These are phyloP conservation scores for Heteromyza rotundicornis DNA, from an alignment of 2,888 invertebrate species.

Conservation along the genomic window DNA sequence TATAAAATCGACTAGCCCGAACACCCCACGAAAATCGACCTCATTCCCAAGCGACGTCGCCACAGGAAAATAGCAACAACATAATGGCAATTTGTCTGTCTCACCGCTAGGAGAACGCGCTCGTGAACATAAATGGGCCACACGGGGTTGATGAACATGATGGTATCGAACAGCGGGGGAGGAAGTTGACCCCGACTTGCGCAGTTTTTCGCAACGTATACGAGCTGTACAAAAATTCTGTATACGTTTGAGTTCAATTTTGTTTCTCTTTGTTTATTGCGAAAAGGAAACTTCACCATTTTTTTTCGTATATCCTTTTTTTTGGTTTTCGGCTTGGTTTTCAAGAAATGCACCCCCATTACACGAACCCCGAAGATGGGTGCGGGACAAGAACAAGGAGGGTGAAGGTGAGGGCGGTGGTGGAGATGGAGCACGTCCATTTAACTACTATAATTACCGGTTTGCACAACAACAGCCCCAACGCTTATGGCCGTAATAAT, in stretches of 20 bases:
- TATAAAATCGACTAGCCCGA: background rate
- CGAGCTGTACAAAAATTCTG: conserved; percentile 21
- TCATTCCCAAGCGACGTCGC: no score
- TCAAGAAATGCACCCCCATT: no score
- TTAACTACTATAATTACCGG: conserved; percentile 41
- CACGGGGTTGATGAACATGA: conserved; percentile 39
- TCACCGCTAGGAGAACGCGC: background rate
- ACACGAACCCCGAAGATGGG: no score
- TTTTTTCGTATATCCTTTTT: background rate
- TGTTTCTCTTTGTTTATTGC: conserved; percentile 11
- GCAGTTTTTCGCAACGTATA: conserved; percentile 39
- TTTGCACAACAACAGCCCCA: conserved; percentile 25
- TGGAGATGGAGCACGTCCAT: background rate
- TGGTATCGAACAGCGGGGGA: conserved; percentile 13
- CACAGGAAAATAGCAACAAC: conserved; percentile 11
- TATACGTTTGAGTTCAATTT: conserved; percentile 8
- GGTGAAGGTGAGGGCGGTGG: background rate
- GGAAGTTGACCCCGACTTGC: conserved; percentile 59
- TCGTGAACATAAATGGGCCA: conserved; percentile 36
- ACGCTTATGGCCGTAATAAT: conserved; percentile 44
- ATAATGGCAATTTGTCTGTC: conserved; percentile 30
- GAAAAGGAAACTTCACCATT: conserved; percentile 3
- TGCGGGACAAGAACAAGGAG: background rate
- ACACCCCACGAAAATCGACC: background rate
- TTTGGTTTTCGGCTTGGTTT: no score